Base-by-base conservation (phyloP, 2,888 invertebrate genomes). In the Lepetodrilus schrolli region DNA sequence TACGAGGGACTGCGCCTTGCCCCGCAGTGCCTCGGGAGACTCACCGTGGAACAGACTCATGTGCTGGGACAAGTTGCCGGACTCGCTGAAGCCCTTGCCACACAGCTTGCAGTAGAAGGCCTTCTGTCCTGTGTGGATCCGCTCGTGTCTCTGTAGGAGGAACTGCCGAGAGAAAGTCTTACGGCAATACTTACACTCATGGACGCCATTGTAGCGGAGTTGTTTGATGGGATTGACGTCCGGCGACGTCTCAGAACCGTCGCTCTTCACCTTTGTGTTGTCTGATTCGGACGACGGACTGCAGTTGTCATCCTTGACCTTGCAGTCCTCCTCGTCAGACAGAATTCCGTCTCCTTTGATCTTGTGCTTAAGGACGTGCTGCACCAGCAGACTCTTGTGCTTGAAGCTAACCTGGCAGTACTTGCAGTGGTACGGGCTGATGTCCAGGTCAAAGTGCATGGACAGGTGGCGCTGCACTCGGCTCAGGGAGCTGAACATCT, bases 11-110 rank as follows among this genome's bases (percentile, higher is more conserved):
- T 30, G 21, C 13, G 21, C 26, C n/a, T 68, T 68, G 26, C 13
- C 47, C 23, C 47, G 21, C 34, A 30, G 26, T 5, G 47, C n/a
- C 47, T 26, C n/a, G 38, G 21, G 10, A 17, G 68, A 68, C 5
- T 68, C 68, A 13, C 26, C 68, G 77, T 90, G 90, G 71, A 89
- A 90, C 13, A 88, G 84, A 74, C 87, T 80, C 36, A 90, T 87
- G 78, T 91, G 91, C 51, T 89, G 87, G 36, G 90, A 86, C 38
- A 91, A 83, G 74, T 90, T 90, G 23, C 89, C 80, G 38, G 87
- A 84, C 73, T 90, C 90, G 51, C 85, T 87, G 76, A 91, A 91
- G n/a, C 89, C 89, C 70, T 87, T 83, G 10, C 90, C 89, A 81
- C 91, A 90, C 50, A 86, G 84, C 72, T 86, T 84, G 78, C 90